These are phyloP conservation scores for Cossypha caffra DNA, from an alignment of 2,797 vertebrate genomes.

Conservation along the genomic window DNA sequence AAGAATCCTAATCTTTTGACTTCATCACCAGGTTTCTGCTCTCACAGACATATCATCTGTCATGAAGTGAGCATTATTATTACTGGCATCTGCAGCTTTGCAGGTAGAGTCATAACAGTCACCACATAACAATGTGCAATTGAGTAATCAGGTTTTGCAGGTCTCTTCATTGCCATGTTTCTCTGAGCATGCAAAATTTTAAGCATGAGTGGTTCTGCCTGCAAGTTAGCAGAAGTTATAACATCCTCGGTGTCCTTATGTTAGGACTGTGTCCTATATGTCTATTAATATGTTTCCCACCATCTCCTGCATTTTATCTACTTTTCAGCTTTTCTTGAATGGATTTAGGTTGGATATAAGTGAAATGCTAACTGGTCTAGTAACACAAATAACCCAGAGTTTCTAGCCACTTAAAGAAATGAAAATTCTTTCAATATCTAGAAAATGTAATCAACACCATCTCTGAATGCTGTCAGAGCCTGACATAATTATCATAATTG, in stretches of 20 bases:
- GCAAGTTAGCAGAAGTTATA: neutral
- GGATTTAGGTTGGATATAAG: neutral
- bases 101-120: neutral
- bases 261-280: neutral
- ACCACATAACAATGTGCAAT: neutral
- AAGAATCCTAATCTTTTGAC: neutral
- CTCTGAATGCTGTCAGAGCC: neutral
- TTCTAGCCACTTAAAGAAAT: neutral
- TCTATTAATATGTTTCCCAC: neutral
- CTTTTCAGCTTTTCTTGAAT: neutral
- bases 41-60: neutral
- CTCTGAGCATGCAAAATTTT: constrained; percentile 12
- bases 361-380: neutral
- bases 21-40: neutral
- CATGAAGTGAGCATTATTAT: neutral
- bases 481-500: neutral
- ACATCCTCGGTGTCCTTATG: neutral
- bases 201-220: constrained; percentile 32
- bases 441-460: neutral
- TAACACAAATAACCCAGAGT: neutral
- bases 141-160: neutral
- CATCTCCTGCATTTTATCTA: neutral
- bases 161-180: neutral
- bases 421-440: neutral
- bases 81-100: neutral